These are phyloP conservation scores for Noctuana brunneofusca DNA, from an alignment of 2,888 invertebrate species.

Conservation along the genomic window DNA sequence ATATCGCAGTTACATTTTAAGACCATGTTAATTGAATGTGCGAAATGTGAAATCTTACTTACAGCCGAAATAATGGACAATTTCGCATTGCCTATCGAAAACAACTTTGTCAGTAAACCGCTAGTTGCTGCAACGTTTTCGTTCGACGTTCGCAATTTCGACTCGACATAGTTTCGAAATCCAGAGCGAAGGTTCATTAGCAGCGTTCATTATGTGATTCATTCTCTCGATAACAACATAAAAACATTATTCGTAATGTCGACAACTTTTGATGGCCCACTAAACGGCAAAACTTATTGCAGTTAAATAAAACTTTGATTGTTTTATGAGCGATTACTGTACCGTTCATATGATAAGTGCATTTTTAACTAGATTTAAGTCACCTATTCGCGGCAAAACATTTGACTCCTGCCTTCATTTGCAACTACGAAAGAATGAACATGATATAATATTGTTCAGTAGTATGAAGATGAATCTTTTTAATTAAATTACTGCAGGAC, in stretches of 20 bases:
- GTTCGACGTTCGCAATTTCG: constrained; percentile 29
- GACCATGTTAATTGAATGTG: constrained; percentile 13
- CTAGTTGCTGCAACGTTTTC: constrained; percentile 18
- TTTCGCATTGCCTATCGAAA: constrained; percentile 21
- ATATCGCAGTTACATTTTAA: neutral
- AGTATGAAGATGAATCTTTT: too few species aligned
- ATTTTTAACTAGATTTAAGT: too few species aligned
- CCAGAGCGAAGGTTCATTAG: constrained; percentile 31
- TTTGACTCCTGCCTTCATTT: too few species aligned
- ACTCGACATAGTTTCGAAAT: constrained; percentile 28
- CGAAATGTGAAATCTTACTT: constrained; percentile 28
- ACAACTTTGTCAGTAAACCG: constrained; percentile 16
- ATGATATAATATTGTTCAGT: too few species aligned
- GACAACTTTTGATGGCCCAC: neutral
- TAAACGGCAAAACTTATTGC: neutral
- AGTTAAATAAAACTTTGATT: neutral
- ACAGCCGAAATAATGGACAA: constrained; percentile 6
- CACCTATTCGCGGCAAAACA: too few species aligned
- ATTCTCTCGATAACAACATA: constrained; percentile 19
- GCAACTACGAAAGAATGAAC: too few species aligned
- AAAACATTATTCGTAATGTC: constrained; percentile 8
- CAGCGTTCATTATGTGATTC: constrained; percentile 28
- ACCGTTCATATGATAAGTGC: too few species aligned
- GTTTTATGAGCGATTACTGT: neutral
- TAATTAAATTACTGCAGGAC: too few species aligned